phyloP scores from a whole-genome alignment of 2,797 vertebrate species.

The Oreonectes daqikongensis region DNA sequence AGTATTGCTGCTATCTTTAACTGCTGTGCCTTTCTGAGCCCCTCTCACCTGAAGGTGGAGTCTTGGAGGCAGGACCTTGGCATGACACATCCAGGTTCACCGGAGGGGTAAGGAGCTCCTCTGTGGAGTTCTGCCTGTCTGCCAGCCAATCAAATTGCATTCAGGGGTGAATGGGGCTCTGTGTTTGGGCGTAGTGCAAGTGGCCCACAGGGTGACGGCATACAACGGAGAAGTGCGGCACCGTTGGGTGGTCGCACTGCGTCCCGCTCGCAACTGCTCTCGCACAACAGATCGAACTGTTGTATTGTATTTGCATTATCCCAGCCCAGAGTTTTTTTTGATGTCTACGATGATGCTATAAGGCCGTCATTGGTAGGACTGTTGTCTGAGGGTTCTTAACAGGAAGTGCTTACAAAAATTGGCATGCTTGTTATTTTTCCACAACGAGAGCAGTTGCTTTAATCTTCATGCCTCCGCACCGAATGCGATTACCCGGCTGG shows the following conservation, averaged over 20 bases:
- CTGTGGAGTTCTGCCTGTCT: constrained; percentile 96
- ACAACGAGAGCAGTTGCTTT: constrained; percentile 48
- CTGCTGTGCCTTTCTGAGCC: constrained; percentile 95
- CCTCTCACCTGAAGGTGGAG: constrained; percentile 96
- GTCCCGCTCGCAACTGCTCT: constrained; percentile 74
- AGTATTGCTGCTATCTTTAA: constrained; percentile 98
- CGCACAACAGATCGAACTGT: constrained; percentile 78
- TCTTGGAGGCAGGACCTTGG: constrained; percentile 99
- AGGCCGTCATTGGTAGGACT: constrained; percentile 62
- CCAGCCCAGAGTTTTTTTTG: constrained; percentile 65
- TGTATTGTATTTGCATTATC: constrained; percentile 73
- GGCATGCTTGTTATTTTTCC: constrained; percentile 16
- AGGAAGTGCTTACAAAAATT: constrained; percentile 38
- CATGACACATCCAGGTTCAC: constrained; percentile 99
- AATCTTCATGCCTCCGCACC: constrained; percentile 56
- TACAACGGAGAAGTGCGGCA: constrained; percentile 88
- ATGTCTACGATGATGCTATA: constrained; percentile 67
- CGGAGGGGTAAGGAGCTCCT: constrained; percentile 98
- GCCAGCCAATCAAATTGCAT: constrained; percentile 90
- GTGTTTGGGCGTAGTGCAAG: constrained; percentile 65
- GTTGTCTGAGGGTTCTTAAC: constrained; percentile 53
- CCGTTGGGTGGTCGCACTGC: constrained; percentile 74
- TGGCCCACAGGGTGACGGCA: constrained; percentile 87
- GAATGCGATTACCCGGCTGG: constrained; percentile 60
- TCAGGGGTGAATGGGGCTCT: constrained; percentile 90